A percentile compares a stretch with the other conserved stretches of the same genome.
phyloP scores from a whole-genome alignment of 2,888 invertebrate genomes.

The Scaptomyza tumidula region DNA sequence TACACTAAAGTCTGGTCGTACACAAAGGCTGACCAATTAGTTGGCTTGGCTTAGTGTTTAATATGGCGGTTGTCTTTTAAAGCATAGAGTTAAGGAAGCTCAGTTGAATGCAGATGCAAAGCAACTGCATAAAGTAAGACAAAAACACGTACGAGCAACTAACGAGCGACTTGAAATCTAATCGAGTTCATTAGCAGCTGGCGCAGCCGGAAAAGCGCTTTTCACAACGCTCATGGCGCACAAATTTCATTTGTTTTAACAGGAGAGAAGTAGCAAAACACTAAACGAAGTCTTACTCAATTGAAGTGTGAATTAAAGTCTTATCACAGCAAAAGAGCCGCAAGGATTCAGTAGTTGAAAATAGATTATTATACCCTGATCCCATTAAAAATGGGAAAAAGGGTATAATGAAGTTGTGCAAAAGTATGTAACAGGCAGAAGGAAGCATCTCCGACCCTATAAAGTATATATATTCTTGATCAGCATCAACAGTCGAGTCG shows the following conservation, averaged over 20 bases:
- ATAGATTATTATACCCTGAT: no score
- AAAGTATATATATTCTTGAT: no score
- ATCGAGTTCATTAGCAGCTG: constrained; percentile 63
- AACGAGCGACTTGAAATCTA: constrained; percentile 39
- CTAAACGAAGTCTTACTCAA: constrained; percentile 25
- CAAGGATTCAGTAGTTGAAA: neutral
- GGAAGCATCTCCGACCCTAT: no score
- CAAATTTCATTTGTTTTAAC: constrained; percentile 23
- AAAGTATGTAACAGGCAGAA: no score
- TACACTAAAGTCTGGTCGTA: neutral
- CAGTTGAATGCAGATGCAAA: constrained; percentile 6
- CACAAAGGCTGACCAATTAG: constrained; percentile 52
- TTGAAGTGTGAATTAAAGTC: constrained; percentile 8
- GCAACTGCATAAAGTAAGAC: neutral
- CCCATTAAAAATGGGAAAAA: no score
- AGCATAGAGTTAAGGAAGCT: constrained; percentile 32
- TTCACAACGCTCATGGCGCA: constrained; percentile 22
- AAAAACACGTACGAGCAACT: constrained; percentile 23
- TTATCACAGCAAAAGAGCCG: neutral
- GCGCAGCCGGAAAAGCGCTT: constrained; percentile 44
- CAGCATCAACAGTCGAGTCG: no score
- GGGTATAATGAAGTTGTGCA: no score
- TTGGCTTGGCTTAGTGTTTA: constrained; percentile 40
- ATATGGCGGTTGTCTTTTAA: constrained; percentile 35
- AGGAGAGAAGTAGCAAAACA: constrained; percentile 4